phyloP scores from a whole-genome alignment of 2,888 invertebrate species.

The Drosophila ezoana region DNA sequence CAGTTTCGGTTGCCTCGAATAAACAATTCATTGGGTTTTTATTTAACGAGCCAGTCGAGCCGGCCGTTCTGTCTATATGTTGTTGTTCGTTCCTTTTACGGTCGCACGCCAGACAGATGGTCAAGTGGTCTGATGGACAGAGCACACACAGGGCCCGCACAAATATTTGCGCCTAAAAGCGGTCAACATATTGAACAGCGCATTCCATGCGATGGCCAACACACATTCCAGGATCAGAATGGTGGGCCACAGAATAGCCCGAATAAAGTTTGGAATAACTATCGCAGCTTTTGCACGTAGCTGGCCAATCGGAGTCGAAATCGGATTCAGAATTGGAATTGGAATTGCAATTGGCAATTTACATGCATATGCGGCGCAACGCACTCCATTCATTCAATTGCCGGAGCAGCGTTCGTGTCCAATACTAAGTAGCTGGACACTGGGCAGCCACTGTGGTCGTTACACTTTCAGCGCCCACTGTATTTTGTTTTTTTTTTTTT shows the following conservation, averaged over 20 bases:
- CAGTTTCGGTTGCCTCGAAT: slow-evolving; percentile 41
- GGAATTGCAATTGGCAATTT: slow-evolving; percentile 76
- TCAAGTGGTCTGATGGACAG: slow-evolving; percentile 18
- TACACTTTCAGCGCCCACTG: slow-evolving; percentile 11
- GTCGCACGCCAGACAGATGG: slow-evolving; percentile 27
- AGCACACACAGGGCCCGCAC: slow-evolving; percentile 28
- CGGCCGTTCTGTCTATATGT: slow-evolving; percentile 20
- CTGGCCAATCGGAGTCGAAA: slow-evolving; percentile 34
- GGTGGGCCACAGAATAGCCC: slow-evolving; percentile 14
- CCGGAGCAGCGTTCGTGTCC: slow-evolving; percentile 44
- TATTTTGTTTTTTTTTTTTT: background rate
- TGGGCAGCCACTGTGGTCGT: background rate
- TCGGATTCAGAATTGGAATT: slow-evolving; percentile 60
- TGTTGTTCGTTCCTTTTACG: slow-evolving; percentile 51
- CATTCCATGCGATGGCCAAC: background rate
- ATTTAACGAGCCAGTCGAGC: slow-evolving; percentile 48
- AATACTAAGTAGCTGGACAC: slow-evolving; percentile 62
- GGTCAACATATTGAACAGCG: slow-evolving; percentile 43
- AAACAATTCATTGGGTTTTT: slow-evolving; percentile 58
- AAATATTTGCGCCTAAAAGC: slow-evolving; percentile 76
- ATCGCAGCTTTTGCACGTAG: slow-evolving; percentile 20
- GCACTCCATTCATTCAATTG: slow-evolving; percentile 75
- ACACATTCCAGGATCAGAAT: slow-evolving; percentile 3
- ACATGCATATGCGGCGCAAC: slow-evolving; percentile 74
- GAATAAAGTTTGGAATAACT: slow-evolving; percentile 28